Conservation (phyloP, 2,888 invertebrate genomes). For the Camptogramma bilineatum region DNA sequence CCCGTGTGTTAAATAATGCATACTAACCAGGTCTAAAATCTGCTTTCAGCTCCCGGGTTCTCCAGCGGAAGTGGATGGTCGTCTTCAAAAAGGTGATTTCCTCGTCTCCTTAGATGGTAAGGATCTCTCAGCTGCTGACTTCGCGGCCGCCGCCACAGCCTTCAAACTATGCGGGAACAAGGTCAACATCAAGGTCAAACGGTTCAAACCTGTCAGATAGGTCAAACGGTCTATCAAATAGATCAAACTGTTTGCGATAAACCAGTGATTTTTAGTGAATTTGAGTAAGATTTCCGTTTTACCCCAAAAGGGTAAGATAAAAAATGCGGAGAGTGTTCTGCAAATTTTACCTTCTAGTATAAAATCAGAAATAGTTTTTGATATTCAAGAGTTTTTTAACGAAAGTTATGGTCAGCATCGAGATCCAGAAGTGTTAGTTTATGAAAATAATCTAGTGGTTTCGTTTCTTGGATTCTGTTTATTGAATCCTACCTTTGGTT, state of each 20-base stretch:
- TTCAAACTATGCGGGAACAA: slow-evolving; percentile 95
- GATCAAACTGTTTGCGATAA: background rate
- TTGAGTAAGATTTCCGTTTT: slow-evolving; percentile 13
- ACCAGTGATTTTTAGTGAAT: background rate
- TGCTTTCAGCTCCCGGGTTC: slow-evolving; percentile 92
- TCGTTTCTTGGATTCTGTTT: too few relatives aligned
- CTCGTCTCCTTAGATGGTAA: slow-evolving; percentile 95
- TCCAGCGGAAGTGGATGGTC: slow-evolving; percentile 93
- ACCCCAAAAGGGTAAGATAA: slow-evolving; percentile 23
- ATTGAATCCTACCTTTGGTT: too few relatives aligned
- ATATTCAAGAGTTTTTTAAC: too few relatives aligned
- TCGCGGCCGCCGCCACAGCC: slow-evolving; percentile 94
- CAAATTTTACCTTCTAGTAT: too few relatives aligned
- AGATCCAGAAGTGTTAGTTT: too few relatives aligned
- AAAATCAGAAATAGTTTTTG: too few relatives aligned
- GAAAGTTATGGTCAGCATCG: too few relatives aligned
- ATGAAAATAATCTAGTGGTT: too few relatives aligned
- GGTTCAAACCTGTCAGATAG: slow-evolving; percentile 90
- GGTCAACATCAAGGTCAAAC: slow-evolving; percentile 92
- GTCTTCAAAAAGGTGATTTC: slow-evolving; percentile 96
- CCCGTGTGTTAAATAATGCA: too few relatives aligned
- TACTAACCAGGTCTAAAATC: background rate
- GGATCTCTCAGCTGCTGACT: slow-evolving; percentile 90
- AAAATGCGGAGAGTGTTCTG: background rate
- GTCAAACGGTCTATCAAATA: background rate